phyloP scores from a whole-genome alignment of 2,888 invertebrate species.

The Tetranychus piercei region DNA sequence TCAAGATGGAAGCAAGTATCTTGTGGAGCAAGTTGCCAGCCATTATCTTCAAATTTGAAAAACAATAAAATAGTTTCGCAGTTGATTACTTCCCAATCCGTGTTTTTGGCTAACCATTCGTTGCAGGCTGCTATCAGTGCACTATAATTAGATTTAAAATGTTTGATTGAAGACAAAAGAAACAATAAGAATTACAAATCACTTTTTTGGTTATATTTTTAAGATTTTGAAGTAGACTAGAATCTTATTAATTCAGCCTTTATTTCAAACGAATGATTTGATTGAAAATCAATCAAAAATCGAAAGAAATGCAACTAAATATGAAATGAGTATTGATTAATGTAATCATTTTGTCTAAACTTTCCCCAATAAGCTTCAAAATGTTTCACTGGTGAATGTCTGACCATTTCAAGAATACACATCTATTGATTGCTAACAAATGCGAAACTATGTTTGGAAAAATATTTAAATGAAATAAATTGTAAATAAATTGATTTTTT shows the following conservation, averaged over 20 bases:
- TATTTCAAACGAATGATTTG: not conserved
- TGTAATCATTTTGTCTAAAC: too few species aligned
- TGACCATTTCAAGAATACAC: too few species aligned
- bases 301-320: not conserved
- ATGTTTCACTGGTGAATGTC: too few species aligned
- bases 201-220: too few species aligned
- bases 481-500: too few species aligned
- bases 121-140: constrained; percentile 17
- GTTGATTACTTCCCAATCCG: constrained; percentile 11
- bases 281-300: not conserved
- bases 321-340: not conserved
- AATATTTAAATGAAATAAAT: too few species aligned
- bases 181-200: too few species aligned
- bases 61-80: constrained; percentile 11
- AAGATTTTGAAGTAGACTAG: too few species aligned
- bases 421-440: too few species aligned
- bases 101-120: constrained; percentile 16
- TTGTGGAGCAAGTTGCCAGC: constrained; percentile 4
- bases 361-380: too few species aligned
- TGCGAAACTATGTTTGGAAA: too few species aligned
- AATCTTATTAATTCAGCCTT: not conserved
- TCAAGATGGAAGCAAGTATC: constrained; percentile 12
- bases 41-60: constrained; percentile 10
- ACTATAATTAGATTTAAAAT: constrained; percentile 5
- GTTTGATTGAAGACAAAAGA: too few species aligned